Conservation (phyloP, 2,797 vertebrate species). For the Buceros bicornis region DNA sequence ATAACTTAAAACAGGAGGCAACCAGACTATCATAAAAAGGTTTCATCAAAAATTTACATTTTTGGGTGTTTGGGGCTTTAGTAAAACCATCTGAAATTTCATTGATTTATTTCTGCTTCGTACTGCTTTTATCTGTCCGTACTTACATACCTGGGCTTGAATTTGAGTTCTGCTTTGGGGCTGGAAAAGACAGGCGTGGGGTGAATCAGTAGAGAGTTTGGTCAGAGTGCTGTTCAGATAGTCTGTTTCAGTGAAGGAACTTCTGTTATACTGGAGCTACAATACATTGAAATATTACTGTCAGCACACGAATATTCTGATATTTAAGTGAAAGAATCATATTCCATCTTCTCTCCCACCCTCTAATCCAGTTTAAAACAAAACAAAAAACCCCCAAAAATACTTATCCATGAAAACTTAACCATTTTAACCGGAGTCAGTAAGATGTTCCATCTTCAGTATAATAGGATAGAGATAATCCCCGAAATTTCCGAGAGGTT, state of each 20-base stretch:
- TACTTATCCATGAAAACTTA: not conserved
- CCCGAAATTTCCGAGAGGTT: not conserved
- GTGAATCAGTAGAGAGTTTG: not conserved
- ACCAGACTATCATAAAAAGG: not conserved
- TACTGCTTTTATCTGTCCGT: not conserved
- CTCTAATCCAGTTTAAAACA: not conserved
- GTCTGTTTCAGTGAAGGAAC: not conserved
- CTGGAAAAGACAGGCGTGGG: not conserved
- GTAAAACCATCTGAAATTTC: not conserved
- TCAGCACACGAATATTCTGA: not conserved
- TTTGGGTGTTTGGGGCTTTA: not conserved
- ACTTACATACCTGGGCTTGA: not conserved
- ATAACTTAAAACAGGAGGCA: not conserved
- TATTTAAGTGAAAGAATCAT: not conserved
- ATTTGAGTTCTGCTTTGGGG: not conserved
- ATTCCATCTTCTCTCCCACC: not conserved
- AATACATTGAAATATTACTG: not conserved
- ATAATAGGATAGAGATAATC: not conserved
- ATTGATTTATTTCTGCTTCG: not conserved
- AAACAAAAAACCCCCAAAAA: not conserved
- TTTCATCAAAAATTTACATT: not conserved
- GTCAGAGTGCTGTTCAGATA: not conserved
- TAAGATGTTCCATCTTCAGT: not conserved
- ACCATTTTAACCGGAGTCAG: not conserved
- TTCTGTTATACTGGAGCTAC: rapidly evolving